Base-by-base conservation (phyloP, 1,140 invertebrate species). In the Drosophila carrolli region DNA sequence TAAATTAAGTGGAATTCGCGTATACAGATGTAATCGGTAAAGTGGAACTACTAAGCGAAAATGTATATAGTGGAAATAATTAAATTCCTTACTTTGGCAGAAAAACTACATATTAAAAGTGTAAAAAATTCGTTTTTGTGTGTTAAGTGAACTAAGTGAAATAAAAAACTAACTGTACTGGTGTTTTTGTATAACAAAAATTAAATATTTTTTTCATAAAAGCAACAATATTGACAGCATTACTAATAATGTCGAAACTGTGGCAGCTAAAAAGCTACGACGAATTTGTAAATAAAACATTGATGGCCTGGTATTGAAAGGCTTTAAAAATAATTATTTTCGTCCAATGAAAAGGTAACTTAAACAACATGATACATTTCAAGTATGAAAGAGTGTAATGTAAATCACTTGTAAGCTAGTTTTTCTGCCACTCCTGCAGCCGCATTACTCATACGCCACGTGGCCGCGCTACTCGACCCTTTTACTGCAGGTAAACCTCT, bases 401-500 rank as follows among this genome's bases (percentile, higher is more conserved):
- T 48, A 40, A 57, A 57, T 37, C 23, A 38, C 50, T 14, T 29
- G 48, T 4, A 10, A 37, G 19, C 47, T 37, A 29, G 58, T 10
- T 14, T 38, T 11, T 7, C 1, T 3, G 19, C 58, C 9, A 54
- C 60, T 43, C 8, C 16, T 38, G 35, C 7, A 11, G 14, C 51
- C 16, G 11, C 27, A 23, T 62, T 7, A 35, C 47, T 23, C 37
- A 51, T 61, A 40, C 59, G 37, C 23, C 35, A 9, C 19, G 35
- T 60, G 40, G 48, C n/a, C 48, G 13, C 8, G 3, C 11, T 13
- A 29, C 23, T 48, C 6, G 13, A 14, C 51, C 35, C 16, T 57
- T 56, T 61, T 29, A 29, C 56, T 38, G 14, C 57, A 38, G 59
- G 37, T 47, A 51, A 66, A 53, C 14, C 46, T 27, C 37, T 37